phyloP scores from a whole-genome alignment of 2,888 invertebrate genomes.

The Polymixis lichenea region DNA sequence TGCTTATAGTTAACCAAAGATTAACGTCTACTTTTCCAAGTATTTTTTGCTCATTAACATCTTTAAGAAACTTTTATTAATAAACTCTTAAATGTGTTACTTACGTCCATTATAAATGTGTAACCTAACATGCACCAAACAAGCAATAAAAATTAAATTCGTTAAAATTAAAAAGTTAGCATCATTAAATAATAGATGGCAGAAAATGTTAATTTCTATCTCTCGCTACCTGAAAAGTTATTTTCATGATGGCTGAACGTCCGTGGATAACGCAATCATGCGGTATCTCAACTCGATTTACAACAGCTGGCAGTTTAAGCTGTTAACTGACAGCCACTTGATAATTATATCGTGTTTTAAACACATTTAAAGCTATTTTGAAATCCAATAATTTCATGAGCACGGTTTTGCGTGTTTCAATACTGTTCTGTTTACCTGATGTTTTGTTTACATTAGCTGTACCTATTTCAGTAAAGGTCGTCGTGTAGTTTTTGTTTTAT shows the following conservation, averaged over 20 bases:
- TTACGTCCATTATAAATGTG: background rate
- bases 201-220: constrained; percentile 22
- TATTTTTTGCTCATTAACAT: too few relatives aligned
- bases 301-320: constrained; percentile 25
- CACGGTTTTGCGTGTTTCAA: constrained; percentile 10
- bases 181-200: constrained; percentile 15
- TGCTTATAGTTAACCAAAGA: background rate
- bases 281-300: constrained; percentile 49
- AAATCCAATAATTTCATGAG: constrained; percentile 12
- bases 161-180: background rate
- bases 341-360: constrained; percentile 35
- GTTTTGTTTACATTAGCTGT: constrained; percentile 4
- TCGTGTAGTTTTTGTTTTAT: constrained; percentile 22
- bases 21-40: background rate
- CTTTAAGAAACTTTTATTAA: too few relatives aligned
- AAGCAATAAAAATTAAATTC: background rate
- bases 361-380: constrained; percentile 22
- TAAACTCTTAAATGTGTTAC: too few relatives aligned
- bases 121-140: background rate
- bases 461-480: background rate
- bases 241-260: constrained; percentile 27
- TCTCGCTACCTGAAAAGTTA: constrained; percentile 25
- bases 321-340: constrained; percentile 8
- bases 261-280: constrained; percentile 40
- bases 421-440: background rate